A percentile compares a stretch with the other conserved stretches of the same genome.
phyloP scores from a whole-genome alignment of 1,140 invertebrate species.

The Solenopsis fugax region DNA sequence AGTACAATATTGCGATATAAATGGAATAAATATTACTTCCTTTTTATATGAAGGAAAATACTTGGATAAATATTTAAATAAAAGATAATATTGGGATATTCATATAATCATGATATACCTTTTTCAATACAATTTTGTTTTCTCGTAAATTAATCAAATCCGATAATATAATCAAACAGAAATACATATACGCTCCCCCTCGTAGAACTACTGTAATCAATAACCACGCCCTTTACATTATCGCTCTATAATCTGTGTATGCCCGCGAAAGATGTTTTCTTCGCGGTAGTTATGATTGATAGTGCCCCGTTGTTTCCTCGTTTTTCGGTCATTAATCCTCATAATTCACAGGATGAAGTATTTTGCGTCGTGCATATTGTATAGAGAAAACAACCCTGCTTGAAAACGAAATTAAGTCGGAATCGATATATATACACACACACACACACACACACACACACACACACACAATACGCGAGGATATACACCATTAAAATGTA shows the following conservation, averaged over 20 bases:
- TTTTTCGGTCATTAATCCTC: conserved; percentile 74
- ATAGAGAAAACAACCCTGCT: conserved; percentile 50
- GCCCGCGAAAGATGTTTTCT: conserved; percentile 66
- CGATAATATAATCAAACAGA: conserved; percentile 48
- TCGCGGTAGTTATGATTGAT: conserved; percentile 74
- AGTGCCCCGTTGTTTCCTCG: conserved; percentile 63
- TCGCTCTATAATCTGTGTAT: conserved; percentile 67
- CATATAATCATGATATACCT: conserved; percentile 14
- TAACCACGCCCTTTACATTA: conserved; percentile 66
- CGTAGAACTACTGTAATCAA: conserved; percentile 59
- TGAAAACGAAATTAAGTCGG: conserved; percentile 48
- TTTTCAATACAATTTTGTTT: conserved; percentile 17
- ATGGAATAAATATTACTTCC: conserved; percentile 21
- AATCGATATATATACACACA: neutral
- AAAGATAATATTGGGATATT: conserved; percentile 4
- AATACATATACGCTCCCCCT: conserved; percentile 8
- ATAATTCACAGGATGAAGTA: conserved; percentile 69
- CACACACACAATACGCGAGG: neutral
- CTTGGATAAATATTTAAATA: neutral
- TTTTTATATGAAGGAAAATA: neutral
- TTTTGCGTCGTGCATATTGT: conserved; percentile 61
- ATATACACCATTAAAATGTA: conserved; percentile 22
- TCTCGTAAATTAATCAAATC: conserved; percentile 1
- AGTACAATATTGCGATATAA: neutral
- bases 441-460: too few relatives aligned